Percentiles rank a stretch among this genome's conserved stretches.
These are phyloP conservation scores for Myotis davidii DNA, from an alignment of 2,113 vertebrate species.

Conservation along the genomic window DNA sequence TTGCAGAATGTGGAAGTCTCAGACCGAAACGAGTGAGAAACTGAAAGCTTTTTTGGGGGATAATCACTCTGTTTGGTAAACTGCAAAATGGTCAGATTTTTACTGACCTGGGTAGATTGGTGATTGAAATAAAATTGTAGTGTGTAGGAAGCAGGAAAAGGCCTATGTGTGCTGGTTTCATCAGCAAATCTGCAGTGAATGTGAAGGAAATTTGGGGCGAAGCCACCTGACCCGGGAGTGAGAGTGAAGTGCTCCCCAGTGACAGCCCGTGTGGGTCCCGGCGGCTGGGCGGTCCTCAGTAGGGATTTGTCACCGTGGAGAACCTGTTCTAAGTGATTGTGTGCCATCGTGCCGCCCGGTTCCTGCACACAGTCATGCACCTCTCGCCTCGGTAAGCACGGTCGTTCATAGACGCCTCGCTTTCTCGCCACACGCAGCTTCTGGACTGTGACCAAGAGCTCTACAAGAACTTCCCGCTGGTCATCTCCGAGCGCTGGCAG, in stretches of 20 bases:
- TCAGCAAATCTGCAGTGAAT: not conserved
- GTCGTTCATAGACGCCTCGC: conserved; percentile 2
- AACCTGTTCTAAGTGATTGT: rapidly evolving
- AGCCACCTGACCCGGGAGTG: rapidly evolving
- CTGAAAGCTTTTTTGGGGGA: not conserved
- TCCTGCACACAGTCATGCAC: rapidly evolving
- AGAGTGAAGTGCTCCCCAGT: rapidly evolving
- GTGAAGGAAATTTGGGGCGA: no score
- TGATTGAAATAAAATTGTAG: not conserved
- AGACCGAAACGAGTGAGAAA: not conserved
- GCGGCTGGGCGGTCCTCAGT: not conserved
- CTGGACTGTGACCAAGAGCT: conserved; percentile 98
- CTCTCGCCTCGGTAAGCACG: conserved; percentile 38
- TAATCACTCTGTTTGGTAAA: not conserved
- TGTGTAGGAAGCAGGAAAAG: not conserved
- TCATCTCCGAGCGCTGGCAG: conserved; percentile 99
- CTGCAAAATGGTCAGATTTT: not conserved
- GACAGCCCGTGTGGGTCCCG: rapidly evolving
- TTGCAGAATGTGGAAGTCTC: not conserved
- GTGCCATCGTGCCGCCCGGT: rapidly evolving
- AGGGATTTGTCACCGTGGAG: rapidly evolving
- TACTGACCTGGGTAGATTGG: not conserved
- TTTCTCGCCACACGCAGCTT: conserved; percentile 84
- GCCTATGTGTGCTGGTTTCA: not conserved
- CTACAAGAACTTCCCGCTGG: conserved; percentile 99